Evolutionary conservation across 2,113 vertebrate species (phyloP), one percentile per base, ranked within the genome.

Genomic region (Hystrix cristata): DNA sequence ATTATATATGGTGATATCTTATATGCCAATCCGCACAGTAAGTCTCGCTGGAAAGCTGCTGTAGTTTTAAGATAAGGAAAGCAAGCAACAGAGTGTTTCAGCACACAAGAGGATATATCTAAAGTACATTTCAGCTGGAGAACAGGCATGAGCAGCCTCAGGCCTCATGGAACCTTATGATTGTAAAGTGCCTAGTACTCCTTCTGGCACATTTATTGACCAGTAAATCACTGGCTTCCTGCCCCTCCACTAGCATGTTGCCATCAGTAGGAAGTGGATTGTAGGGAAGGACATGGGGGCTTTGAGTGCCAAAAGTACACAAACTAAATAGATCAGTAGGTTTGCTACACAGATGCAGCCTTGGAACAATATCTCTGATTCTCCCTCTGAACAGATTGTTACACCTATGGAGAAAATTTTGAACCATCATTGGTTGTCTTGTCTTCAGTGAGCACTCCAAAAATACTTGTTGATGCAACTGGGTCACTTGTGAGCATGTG

Each of bases 61-160:
- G 18, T 80, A 16, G 81, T 76, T 85, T 34, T 34, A 34, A 86
- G 62, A 89, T 83, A 91, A 93, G 53, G 76, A 91, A 55, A 97
- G 46, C 81, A 64, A 78, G n/a, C 14, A 5, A 34, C 51, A 29
- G 76, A 82, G 65, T 67, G 8, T 76, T 95, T 91, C 38, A 87
- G 34, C 6, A 78, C 31, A 15, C 27, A 55, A 64, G 46, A 82
- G 29, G 38, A 55, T 29, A 34, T 18, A 38, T 27, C 34, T 48
- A 4, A 48, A 90, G 18, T 38, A 11, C 27, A 0, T 79, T 95
- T 87, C 48, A 9, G 12, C 25, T 16, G 3, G 18, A 65, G 11
- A 25, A 19, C 4, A 43, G 84, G 15, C 21, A 9, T 38, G 14
- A 53, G 34, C 11, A 8, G 8, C 16, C 43, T 72, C 87, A 9